These are phyloP conservation scores for Tuta absoluta DNA, from an alignment of 2,888 invertebrate species.

Conservation along the genomic window DNA sequence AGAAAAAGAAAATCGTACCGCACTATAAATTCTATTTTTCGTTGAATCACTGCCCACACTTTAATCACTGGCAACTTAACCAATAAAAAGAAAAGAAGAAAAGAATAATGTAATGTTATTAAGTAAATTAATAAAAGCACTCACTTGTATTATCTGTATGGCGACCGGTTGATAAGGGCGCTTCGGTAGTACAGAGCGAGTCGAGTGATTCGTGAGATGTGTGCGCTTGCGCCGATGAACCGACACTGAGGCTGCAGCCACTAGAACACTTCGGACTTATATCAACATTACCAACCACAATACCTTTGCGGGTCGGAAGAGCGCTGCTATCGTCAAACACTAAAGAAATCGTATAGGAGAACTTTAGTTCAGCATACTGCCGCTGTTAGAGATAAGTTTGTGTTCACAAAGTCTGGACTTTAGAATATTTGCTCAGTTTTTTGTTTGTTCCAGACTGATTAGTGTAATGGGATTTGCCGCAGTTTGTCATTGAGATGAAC, in stretches of 20 bases:
- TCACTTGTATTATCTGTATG: slow-evolving; percentile 40
- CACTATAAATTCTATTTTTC: too few species aligned
- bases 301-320: not conserved
- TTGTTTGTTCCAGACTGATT: not conserved
- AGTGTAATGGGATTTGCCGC: slow-evolving; percentile 6
- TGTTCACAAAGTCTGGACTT: not conserved
- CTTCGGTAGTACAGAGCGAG: slow-evolving; percentile 36
- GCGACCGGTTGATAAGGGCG: slow-evolving; percentile 41
- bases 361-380: not conserved
- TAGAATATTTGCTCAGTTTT: not conserved
- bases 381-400: not conserved
- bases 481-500: not conserved
- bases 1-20: too few species aligned
- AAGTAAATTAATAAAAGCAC: slow-evolving; percentile 33
- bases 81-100: not conserved
- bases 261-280: not conserved
- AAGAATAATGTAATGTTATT: not conserved
- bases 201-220: slow-evolving; percentile 35
- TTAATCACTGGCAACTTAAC: not conserved
- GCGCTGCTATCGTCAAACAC: not conserved
- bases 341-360: not conserved
- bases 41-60: not conserved
- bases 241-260: not conserved
- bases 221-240: slow-evolving; percentile 29
- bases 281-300: not conserved